Evolutionary conservation across 1,140 invertebrate species (phyloP).

Genomic region (Schlechtendalia chinensis): DNA sequence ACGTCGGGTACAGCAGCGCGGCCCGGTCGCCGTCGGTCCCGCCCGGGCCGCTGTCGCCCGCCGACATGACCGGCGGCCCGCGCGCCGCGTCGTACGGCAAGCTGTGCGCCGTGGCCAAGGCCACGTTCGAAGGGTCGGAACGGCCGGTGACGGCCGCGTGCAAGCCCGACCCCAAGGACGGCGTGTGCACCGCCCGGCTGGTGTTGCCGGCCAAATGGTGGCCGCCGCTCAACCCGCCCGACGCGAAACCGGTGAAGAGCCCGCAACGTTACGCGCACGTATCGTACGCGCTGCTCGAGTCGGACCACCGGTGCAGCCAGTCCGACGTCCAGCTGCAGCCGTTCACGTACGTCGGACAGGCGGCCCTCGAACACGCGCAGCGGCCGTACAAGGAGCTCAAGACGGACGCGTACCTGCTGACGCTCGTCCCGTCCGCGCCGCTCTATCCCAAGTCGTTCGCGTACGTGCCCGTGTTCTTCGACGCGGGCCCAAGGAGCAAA

Average conservation of each 20-base stretch:
- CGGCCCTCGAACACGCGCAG: constrained; percentile 72
- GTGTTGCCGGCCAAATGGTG: constrained; percentile 84
- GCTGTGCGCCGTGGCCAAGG: constrained; percentile 63
- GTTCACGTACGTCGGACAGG: constrained; percentile 68
- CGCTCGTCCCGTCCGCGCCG: constrained; percentile 83
- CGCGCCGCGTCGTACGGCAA: constrained; percentile 57
- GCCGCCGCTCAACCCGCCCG: constrained; percentile 63
- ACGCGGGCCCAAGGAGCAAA: constrained; percentile 53
- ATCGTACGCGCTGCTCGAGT: constrained; percentile 77
- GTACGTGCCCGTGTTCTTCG: constrained; percentile 71
- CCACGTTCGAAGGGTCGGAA: constrained; percentile 56
- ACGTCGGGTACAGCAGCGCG: constrained; percentile 60
- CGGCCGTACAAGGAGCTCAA: constrained; percentile 78
- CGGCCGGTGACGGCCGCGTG: constrained; percentile 73
- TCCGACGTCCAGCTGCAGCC: constrained; percentile 67
- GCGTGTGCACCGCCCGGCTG: constrained; percentile 78
- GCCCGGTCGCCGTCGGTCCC: constrained; percentile 56
- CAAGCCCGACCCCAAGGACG: constrained; percentile 83
- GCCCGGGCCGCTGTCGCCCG: constrained; percentile 59
- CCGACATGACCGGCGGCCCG: constrained; percentile 56
- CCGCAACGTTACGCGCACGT: constrained; percentile 72
- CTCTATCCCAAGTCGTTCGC: constrained; percentile 84
- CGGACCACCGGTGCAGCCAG: constrained; percentile 50
- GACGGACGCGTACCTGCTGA: constrained; percentile 72
- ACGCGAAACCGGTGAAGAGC: constrained; percentile 60